These are phyloP conservation scores for Petrophora chlorosata DNA, from an alignment of 2,888 invertebrate genomes.

Conservation along the genomic window DNA sequence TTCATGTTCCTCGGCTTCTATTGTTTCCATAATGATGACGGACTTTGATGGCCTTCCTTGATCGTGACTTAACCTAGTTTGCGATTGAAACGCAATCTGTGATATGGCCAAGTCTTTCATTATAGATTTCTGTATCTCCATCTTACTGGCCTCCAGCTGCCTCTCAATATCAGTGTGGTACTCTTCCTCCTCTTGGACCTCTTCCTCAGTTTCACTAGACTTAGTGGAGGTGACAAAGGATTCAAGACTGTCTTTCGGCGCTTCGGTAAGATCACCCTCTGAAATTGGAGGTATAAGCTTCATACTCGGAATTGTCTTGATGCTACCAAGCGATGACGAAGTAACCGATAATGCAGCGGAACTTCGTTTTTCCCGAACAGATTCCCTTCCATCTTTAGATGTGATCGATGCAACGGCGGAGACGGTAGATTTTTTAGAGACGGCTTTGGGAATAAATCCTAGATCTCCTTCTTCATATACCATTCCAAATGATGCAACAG, in stretches of 20 bases:
- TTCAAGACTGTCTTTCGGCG: slow-evolving; percentile 60
- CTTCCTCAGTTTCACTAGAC: slow-evolving; percentile 45
- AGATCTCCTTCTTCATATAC: slow-evolving; percentile 86
- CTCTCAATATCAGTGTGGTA: slow-evolving; percentile 52
- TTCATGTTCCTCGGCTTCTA: slow-evolving; percentile 9
- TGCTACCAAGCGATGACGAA: slow-evolving; percentile 55
- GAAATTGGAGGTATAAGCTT: slow-evolving; percentile 54
- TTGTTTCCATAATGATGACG: slow-evolving; percentile 34
- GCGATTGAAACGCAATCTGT: slow-evolving; percentile 49
- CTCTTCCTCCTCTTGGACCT: slow-evolving; percentile 44
- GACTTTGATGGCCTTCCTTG: slow-evolving; percentile 42
- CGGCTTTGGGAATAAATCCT: slow-evolving; percentile 85
- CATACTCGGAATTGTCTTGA: slow-evolving; percentile 69
- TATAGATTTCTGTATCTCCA: slow-evolving; percentile 69
- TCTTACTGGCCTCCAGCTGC: slow-evolving; percentile 59
- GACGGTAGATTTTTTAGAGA: slow-evolving; percentile 47
- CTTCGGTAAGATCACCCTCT: slow-evolving; percentile 38
- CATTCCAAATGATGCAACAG: slow-evolving; percentile 77
- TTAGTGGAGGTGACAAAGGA: slow-evolving; percentile 67
- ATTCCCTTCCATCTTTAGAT: slow-evolving; percentile 44
- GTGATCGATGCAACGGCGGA: slow-evolving; percentile 37
- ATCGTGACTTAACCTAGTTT: slow-evolving; percentile 40
- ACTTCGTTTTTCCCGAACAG: slow-evolving; percentile 34
- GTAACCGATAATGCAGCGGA: slow-evolving; percentile 39
- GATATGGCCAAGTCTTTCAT: slow-evolving; percentile 68